These are phyloP conservation scores for Drosophila yakuba DNA, from an alignment of 1,140 invertebrate species.

Conservation along the genomic window DNA sequence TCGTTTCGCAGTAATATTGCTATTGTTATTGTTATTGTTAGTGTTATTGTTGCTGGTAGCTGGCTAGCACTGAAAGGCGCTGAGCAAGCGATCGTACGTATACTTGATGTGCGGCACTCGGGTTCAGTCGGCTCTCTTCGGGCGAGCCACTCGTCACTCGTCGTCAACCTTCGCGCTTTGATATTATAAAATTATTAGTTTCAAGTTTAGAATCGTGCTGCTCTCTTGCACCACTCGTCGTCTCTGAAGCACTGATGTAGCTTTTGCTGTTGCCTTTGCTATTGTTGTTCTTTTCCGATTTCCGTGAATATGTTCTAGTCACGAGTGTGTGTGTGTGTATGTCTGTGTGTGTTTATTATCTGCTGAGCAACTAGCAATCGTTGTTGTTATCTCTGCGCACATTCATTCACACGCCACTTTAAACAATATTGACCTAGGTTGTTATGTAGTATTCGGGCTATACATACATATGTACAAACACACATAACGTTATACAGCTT, in stretches of 20 bases:
- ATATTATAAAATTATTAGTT: constrained; percentile 47
- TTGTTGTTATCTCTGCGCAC: constrained; percentile 59
- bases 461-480: background rate
- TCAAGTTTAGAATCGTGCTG: constrained; percentile 42
- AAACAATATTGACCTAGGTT: constrained; percentile 84
- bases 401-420: constrained; percentile 80
- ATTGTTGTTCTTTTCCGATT: constrained; percentile 31
- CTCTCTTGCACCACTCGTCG: constrained; percentile 11
- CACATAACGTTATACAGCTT: background rate
- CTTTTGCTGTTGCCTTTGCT: background rate
- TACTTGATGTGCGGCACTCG: constrained; percentile 27
- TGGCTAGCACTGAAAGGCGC: constrained; percentile 2
- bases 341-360: constrained; percentile 62
- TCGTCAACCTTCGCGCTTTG: constrained; percentile 20
- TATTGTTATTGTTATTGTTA: constrained; percentile 6
- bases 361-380: constrained; percentile 48
- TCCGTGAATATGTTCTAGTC: constrained; percentile 51
- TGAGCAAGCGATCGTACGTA: constrained; percentile 32
- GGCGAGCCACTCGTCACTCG: constrained; percentile 17
- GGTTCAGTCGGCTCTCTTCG: constrained; percentile 5
- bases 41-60: constrained; percentile 3
- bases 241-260: background rate
- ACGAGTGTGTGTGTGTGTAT: constrained; percentile 30
- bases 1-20: background rate
- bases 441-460: constrained; percentile 16